phyloP scores from a whole-genome alignment of 1,140 invertebrate species.

The Solenopsis fugax region DNA sequence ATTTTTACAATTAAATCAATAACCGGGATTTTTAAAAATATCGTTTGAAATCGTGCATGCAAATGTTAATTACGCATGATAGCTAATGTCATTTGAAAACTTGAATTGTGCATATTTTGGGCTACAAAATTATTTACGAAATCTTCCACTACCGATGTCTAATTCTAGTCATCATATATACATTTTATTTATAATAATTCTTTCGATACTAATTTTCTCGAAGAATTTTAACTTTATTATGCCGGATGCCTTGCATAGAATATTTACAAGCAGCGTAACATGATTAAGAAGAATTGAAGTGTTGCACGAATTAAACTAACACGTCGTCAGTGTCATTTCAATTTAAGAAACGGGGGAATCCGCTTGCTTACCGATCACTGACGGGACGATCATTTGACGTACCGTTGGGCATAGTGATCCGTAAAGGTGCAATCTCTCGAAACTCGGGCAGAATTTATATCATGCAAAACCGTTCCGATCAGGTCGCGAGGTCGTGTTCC shows the following conservation, averaged over 20 bases:
- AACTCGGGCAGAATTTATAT: conserved; percentile 15
- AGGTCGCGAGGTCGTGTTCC: conserved; percentile 96
- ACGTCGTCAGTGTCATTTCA: neutral
- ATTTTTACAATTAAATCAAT: conserved; percentile 12
- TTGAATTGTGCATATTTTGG: neutral
- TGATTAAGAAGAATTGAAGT: conserved; percentile 18
- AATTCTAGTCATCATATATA: neutral
- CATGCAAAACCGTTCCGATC: conserved; percentile 61
- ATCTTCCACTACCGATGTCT: neutral
- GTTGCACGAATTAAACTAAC: conserved; percentile 29
- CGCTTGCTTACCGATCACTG: conserved; percentile 14
- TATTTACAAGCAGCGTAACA: neutral
- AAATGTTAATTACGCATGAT: conserved; percentile 45
- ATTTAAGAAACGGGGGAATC: conserved; percentile 2
- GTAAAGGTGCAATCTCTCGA: conserved; percentile 2
- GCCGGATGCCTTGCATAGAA: neutral
- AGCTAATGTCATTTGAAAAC: neutral
- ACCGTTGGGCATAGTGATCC: conserved; percentile 10
- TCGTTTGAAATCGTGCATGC: conserved; percentile 18
- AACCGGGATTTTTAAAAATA: conserved; percentile 4
- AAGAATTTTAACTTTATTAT: neutral
- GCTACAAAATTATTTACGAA: neutral
- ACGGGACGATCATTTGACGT: neutral
- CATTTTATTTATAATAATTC: neutral
- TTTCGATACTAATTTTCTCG: neutral